These are phyloP conservation scores for Stegana nigrithorax DNA, from an alignment of 2,888 invertebrate genomes.

Conservation along the genomic window DNA sequence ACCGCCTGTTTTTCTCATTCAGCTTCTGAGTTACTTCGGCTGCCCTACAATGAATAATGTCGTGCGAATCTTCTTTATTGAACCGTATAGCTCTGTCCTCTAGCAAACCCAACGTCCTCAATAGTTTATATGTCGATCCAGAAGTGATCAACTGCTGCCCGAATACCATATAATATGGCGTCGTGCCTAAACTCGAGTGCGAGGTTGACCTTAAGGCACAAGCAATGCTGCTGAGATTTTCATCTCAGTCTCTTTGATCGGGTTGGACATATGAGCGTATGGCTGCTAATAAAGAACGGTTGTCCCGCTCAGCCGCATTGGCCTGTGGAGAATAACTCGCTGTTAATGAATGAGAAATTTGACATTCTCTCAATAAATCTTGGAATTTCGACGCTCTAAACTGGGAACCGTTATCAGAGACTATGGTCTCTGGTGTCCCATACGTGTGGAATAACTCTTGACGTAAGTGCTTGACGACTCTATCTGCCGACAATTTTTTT, in stretches of 20 bases:
- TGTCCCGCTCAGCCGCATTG: constrained; percentile 29
- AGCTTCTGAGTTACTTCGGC: neutral
- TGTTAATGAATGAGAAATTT: neutral
- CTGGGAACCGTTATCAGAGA: constrained; percentile 27
- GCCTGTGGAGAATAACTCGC: constrained; percentile 11
- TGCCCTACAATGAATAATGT: constrained; percentile 2
- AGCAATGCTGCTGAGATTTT: constrained; percentile 19
- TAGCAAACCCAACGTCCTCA: constrained; percentile 18
- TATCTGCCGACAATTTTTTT: constrained; percentile 15
- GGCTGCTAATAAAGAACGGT: constrained; percentile 24
- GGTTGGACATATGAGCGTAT: constrained; percentile 25
- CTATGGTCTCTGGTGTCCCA: constrained; percentile 24
- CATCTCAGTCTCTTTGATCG: constrained; percentile 30
- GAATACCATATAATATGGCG: neutral
- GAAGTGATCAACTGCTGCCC: constrained; percentile 16
- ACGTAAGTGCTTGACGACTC: constrained; percentile 19
- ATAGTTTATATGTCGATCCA: constrained; percentile 7
- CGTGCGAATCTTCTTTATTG: constrained; percentile 9
- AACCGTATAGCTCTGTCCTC: constrained; percentile 17
- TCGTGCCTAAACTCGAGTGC: constrained; percentile 17
- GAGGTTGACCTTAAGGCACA: constrained; percentile 17
- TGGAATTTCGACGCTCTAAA: constrained; percentile 6
- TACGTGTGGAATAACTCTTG: constrained; percentile 21
- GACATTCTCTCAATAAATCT: neutral
- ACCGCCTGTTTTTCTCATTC: neutral